Base-by-base conservation (phyloP, 2,113 vertebrate genomes). In the Urocolius indicus region DNA sequence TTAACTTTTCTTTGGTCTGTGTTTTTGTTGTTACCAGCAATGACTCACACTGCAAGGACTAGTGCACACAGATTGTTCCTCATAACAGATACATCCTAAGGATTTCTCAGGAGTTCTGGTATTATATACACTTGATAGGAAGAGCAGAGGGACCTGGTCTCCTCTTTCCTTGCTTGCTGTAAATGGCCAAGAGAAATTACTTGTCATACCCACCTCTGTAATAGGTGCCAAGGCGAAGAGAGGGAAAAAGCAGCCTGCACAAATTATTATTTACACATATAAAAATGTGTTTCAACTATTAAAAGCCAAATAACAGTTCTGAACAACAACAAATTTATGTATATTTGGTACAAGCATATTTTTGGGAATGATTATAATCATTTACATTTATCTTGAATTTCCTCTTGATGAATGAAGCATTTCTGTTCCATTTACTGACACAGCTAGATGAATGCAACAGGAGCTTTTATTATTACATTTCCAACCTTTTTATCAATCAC, bases 341-440 rank as follows among this genome's bases (percentile, higher is more conserved):
- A 92, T 92, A 93, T 96, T 93, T 93, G 69, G 84, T 96, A 91
- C 52, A 87, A 91, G 91, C 86, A 83, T 87, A 91, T 92, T 92
- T 95, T 91, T 5, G 75, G 68, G 80, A 93, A 69, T 46, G 77
- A 96, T 96, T 95, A 95, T 82, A 94, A 95, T 95, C 1, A 92
- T 96, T 94, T 94, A 84, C 86, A 90, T 96, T 93, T 96, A 83
- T 96, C 96, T 84, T 94, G 93, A 93, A 94, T 97, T 96, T 95
- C 89, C 76, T 77, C 75, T 76, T 93, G 88, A 95, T 85, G 89
- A 95, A 96, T 72, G 76, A 95, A 82, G 52, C 61, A 85, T 87
- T 97, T 89, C 85, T 84, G 54, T 54, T 83, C 73, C 58, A 43
- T 72, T 93, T 91, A 87, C 4, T 74, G 45, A 79, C 75, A 65